phyloP scores from a whole-genome alignment of 2,797 vertebrate species.

The Sylvilagus floridanus region DNA sequence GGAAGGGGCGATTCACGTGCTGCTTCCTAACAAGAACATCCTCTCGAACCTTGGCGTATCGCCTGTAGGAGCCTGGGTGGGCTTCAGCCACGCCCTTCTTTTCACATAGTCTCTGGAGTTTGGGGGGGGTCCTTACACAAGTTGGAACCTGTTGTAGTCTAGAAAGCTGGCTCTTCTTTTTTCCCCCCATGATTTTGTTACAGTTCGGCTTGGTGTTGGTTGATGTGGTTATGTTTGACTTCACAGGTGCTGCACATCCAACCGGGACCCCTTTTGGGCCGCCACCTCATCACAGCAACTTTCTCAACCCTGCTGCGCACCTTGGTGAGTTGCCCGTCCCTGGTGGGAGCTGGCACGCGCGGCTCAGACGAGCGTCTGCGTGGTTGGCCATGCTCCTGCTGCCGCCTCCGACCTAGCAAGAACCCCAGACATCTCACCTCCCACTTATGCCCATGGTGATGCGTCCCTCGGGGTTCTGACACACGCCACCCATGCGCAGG shows the following conservation, averaged over 20 bases:
- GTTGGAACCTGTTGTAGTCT: fast-evolving
- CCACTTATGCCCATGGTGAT: fast-evolving
- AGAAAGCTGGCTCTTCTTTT: background rate
- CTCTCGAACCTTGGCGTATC: fast-evolving
- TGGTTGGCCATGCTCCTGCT: fast-evolving
- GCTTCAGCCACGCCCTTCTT: background rate
- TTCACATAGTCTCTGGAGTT: fast-evolving
- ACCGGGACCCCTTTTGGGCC: constrained; percentile 94
- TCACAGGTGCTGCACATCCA: constrained; percentile 94
- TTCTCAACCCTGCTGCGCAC: constrained; percentile 95
- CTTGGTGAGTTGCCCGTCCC: constrained; percentile 89
- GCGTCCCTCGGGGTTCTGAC: fast-evolving
- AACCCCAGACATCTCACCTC: fast-evolving
- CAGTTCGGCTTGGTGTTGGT: too few species aligned
- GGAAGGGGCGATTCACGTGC: background rate
- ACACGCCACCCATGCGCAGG: fast-evolving
- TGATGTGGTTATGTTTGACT: constrained; percentile 73
- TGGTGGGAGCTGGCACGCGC: fast-evolving
- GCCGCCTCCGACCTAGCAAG: fast-evolving
- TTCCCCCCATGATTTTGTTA: too few species aligned
- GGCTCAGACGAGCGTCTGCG: background rate
- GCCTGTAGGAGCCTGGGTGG: background rate
- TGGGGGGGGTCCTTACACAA: background rate
- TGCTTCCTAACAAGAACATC: background rate
- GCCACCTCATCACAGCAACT: constrained; percentile 95